Base-by-base conservation (phyloP, 2,113 vertebrate species). In the Apodemus speciosus region DNA sequence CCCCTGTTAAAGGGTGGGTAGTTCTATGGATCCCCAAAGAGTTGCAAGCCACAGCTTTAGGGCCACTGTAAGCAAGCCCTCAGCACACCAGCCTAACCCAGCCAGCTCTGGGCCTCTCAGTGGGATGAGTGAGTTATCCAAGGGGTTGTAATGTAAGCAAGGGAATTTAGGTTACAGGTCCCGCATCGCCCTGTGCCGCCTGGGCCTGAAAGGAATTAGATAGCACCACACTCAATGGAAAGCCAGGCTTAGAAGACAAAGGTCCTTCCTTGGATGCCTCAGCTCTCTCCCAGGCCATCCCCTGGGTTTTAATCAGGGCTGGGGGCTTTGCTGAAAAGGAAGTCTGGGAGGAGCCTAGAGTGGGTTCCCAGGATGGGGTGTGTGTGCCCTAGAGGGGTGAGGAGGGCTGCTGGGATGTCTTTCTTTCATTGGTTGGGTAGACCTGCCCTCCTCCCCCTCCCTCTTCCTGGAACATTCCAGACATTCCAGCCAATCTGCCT, bases 401-500 rank as follows among this genome's bases (percentile, higher is more conserved):
- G 93, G 79, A 66, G 69, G 77, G 95, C 56, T 51, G 43, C 85
- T 53, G 40, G 86, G 53, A 68, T 56, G 85, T 86, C 83, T 89
- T 91, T 60, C 79, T 93, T 89, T 89, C 92, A 94, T 97, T 95
- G 93, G 97, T 88, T 88, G 89, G 76, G 69, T 93, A 90, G 91
- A 91, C 95, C 77, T 93, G 85, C 93, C 91, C 90, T 88, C 91
- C 85, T 49, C 90, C 86, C 92, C 96, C 87, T 95, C 93, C 94
- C 86, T 43, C 96, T 95, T 95, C 46, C 88, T 93, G 83, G 5
- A 96, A 88, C 97, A 97, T 98, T 98, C 97, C 96, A 96, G 1
- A 68, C 97, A 97, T 98, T 98, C 97, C 94, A 95, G 53, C 81
- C 92, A 0, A 90, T 94, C 93, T 95, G 97, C 75, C 86, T 66